Evolutionary conservation across 1,140 invertebrate species (phyloP).

Genomic region (Drosophila equinoxialis): DNA sequence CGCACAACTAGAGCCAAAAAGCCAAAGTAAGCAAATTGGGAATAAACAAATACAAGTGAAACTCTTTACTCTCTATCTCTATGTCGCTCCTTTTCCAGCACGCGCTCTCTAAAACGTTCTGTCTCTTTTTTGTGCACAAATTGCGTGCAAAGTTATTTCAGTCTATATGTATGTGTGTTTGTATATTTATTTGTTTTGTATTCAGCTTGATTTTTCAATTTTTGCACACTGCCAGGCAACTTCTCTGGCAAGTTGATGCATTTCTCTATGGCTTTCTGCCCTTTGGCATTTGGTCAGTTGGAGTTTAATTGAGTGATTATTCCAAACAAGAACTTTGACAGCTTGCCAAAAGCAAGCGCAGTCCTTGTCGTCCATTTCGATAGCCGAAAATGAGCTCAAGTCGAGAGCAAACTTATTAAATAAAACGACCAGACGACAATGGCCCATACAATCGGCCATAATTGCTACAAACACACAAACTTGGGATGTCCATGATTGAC

Average conservation of each 20-base stretch:
- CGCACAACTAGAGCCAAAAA: conserved; percentile 27
- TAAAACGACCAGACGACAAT: conserved; percentile 48
- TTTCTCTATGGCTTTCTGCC: conserved; percentile 30
- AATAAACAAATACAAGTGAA: conserved; percentile 54
- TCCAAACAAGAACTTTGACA: conserved; percentile 38
- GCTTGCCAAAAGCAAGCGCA: conserved; percentile 5
- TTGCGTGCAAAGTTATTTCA: conserved; percentile 62
- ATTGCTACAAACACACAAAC: conserved; percentile 51
- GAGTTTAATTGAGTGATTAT: conserved; percentile 66
- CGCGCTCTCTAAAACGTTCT: neutral
- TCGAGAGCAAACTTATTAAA: conserved; percentile 34
- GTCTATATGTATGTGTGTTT: conserved; percentile 21
- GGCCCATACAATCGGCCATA: conserved; percentile 59
- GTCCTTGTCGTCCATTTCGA: conserved; percentile 4
- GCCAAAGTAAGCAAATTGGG: conserved; percentile 46
- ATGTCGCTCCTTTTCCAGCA: neutral
- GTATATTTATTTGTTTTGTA: conserved; percentile 43
- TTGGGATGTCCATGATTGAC: conserved; percentile 20
- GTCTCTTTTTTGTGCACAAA: conserved; percentile 41
- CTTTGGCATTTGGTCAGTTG: conserved; percentile 6
- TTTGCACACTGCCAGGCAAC: conserved; percentile 27
- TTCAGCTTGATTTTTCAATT: conserved; percentile 58
- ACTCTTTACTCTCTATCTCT: neutral
- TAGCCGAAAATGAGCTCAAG: conserved; percentile 29
- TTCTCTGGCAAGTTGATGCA: conserved; percentile 35